A percentile compares a stretch with the other conserved stretches of the same genome.
phyloP scores from a whole-genome alignment of 2,797 vertebrate species.

The Eurystomus glaucurus region DNA sequence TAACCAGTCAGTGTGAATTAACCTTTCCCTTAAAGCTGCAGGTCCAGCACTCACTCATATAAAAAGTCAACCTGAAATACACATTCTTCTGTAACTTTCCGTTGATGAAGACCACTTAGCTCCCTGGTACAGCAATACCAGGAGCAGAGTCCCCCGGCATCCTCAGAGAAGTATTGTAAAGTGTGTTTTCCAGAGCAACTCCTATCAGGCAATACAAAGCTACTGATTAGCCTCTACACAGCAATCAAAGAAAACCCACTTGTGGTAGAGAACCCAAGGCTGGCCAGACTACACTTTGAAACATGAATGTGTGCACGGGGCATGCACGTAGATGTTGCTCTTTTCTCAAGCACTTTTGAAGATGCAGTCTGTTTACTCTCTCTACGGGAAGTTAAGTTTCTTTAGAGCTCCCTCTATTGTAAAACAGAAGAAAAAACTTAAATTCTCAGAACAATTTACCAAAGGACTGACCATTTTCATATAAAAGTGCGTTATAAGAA shows the following conservation, averaged over 20 bases:
- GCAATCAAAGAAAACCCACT: neutral
- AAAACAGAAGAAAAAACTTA: neutral
- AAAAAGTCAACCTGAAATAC: neutral
- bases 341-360: neutral
- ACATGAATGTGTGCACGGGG: rapidly evolving
- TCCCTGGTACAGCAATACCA: neutral
- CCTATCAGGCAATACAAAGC: neutral
- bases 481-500: neutral
- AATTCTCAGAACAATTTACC: neutral
- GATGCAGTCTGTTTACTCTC: neutral
- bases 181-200: neutral
- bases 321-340: rapidly evolving
- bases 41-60: neutral
- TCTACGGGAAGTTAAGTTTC: slow-evolving; percentile 11
- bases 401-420: slow-evolving; percentile 73
- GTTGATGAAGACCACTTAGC: neutral
- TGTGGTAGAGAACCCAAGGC: neutral
- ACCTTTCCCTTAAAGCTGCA: neutral
- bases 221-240: neutral
- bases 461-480: neutral
- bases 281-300: neutral
- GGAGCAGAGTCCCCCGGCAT: neutral
- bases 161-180: neutral
- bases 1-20: neutral
- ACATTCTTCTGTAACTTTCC: neutral